These are phyloP conservation scores for Lampris incognitus DNA, from an alignment of 2,113 vertebrate species.

Conservation along the genomic window DNA sequence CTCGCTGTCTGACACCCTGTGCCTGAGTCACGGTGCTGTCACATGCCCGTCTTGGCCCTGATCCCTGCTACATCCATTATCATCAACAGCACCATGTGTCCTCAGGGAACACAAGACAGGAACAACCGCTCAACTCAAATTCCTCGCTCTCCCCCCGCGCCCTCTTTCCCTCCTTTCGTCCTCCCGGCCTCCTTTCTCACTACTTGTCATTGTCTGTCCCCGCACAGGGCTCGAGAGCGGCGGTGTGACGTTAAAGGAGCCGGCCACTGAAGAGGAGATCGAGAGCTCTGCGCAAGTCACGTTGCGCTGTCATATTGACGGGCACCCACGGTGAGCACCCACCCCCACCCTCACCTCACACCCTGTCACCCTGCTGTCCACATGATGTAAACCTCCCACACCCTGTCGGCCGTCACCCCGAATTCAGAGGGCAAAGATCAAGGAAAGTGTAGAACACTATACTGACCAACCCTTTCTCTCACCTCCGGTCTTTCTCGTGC, in stretches of 20 bases:
- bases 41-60: background rate
- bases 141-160: conserved; percentile 10
- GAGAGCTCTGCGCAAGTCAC: conserved; percentile 89
- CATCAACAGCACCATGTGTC: conserved; percentile 13
- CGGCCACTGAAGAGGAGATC: conserved; percentile 85
- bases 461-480: conserved; percentile 8
- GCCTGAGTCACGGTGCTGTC: conserved; percentile 33
- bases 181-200: conserved; percentile 21
- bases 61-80: conserved; percentile 48
- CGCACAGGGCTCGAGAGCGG: conserved; percentile 93
- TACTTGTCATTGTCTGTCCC: conserved; percentile 15
- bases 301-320: conserved; percentile 92
- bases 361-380: too few species aligned
- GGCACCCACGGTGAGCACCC: conserved; percentile 93
- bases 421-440: conserved; percentile 30
- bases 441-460: conserved; percentile 4
- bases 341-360: background rate
- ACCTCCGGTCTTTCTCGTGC: conserved; percentile 14
- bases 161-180: conserved; percentile 1
- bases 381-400: too few species aligned
- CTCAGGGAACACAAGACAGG: conserved; percentile 21
- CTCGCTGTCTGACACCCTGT: background rate
- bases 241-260: conserved; percentile 89
- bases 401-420: background rate
- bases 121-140: conserved; percentile 61